These are phyloP conservation scores for Cheiracanthium punctorium DNA, from an alignment of 2,888 invertebrate genomes.

Conservation along the genomic window DNA sequence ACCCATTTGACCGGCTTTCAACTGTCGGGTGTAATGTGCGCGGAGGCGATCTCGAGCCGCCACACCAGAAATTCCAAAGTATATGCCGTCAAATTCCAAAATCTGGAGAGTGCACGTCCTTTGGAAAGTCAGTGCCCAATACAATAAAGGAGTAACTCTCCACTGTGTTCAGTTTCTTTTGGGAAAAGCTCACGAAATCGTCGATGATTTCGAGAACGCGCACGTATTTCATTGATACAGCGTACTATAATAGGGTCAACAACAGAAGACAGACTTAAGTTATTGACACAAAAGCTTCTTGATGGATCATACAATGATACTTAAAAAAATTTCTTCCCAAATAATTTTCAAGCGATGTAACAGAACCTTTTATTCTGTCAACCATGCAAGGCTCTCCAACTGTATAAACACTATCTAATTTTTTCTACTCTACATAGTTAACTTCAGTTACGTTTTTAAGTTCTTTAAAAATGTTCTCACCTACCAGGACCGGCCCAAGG, in stretches of 20 bases:
- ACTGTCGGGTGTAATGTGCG: too few species aligned
- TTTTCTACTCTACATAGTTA: too few species aligned
- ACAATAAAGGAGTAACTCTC: neutral
- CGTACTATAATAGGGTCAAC: neutral
- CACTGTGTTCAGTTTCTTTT: neutral
- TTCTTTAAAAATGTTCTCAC: too few species aligned
- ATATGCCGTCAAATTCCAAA: neutral
- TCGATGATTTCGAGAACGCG: neutral
- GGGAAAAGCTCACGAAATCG: constrained; percentile 12
- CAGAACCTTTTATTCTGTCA: too few species aligned
- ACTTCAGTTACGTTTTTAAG: too few species aligned
- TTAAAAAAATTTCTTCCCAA: neutral
- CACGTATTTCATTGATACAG: constrained; percentile 1
- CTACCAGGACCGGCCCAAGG: too few species aligned
- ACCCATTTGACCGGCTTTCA: too few species aligned
- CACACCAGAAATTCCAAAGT: neutral
- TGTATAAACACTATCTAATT: too few species aligned
- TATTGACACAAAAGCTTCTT: neutral
- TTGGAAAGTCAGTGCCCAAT: neutral
- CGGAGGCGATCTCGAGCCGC: too few species aligned
- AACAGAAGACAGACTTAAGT: constrained; percentile 8
- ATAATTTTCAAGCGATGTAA: neutral
- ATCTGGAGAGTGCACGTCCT: neutral
- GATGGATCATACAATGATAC: constrained; percentile 4
- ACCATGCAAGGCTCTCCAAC: too few species aligned